A percentile compares a stretch with the other conserved stretches of the same genome.
Conservation (phyloP, 64 coral and sea anemone genomes). For the Orbicella faveolata region DNA sequence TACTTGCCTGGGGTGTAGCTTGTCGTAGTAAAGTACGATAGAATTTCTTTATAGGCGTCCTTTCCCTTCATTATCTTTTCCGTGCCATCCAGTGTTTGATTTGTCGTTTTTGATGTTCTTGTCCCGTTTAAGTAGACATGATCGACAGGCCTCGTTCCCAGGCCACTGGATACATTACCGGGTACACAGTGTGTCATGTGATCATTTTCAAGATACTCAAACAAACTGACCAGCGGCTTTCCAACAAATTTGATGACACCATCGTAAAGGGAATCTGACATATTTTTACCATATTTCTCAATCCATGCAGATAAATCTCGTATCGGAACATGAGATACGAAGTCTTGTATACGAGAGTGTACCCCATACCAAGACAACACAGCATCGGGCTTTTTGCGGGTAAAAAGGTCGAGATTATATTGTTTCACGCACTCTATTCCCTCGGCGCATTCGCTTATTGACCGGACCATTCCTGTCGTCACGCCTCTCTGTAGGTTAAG, state of each 20-base stretch:
- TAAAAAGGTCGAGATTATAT: background rate
- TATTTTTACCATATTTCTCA: slow-evolving; percentile 21
- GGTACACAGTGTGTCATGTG: slow-evolving; percentile 59
- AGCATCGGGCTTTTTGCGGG: background rate
- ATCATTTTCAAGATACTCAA: slow-evolving; percentile 48
- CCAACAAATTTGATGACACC: slow-evolving; percentile 46
- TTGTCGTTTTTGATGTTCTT: slow-evolving; percentile 28
- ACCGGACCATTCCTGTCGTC: slow-evolving; percentile 48
- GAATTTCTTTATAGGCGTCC: slow-evolving; percentile 30
- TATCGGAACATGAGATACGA: background rate
- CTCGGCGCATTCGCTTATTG: slow-evolving; percentile 20
- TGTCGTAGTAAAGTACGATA: slow-evolving; percentile 58
- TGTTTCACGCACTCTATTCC: slow-evolving; percentile 31
- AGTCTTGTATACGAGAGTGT: background rate
- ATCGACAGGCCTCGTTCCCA: slow-evolving; percentile 49
- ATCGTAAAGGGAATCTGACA: background rate
- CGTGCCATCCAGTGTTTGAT: background rate
- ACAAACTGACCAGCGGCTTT: slow-evolving; percentile 25
- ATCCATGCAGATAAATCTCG: slow-evolving; percentile 16
- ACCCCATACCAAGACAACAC: slow-evolving; percentile 12
- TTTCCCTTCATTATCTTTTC: slow-evolving; percentile 52
- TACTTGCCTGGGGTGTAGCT: slow-evolving; percentile 44
- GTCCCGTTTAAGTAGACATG: slow-evolving; percentile 57
- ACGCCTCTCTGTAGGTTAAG: slow-evolving; percentile 39
- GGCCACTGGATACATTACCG: slow-evolving; percentile 44